Conservation (phyloP, 2,888 invertebrate species). For the Marronus borbonicus region DNA sequence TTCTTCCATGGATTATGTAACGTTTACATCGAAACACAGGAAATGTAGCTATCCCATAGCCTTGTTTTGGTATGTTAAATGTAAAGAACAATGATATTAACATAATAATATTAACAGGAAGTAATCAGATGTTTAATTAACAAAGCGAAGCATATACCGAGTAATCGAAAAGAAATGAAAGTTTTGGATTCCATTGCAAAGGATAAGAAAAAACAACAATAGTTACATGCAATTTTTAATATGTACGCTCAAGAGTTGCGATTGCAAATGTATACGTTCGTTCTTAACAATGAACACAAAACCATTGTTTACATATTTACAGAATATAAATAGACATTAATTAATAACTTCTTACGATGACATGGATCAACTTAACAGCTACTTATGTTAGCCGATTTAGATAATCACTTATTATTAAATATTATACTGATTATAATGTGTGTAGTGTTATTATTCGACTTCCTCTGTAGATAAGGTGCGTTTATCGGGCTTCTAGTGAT, state of each 20-base stretch:
- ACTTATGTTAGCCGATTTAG: conserved; percentile 28
- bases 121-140: too few relatives aligned
- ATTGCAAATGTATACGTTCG: neutral
- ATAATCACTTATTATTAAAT: conserved; percentile 33
- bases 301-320: neutral
- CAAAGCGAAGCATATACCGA: too few relatives aligned
- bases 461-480: conserved; percentile 33
- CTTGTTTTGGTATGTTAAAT: neutral
- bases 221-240: too few relatives aligned
- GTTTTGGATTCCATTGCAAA: too few relatives aligned
- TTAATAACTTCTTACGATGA: conserved; percentile 4
- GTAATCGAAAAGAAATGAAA: too few relatives aligned
- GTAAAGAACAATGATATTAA: conserved; percentile 6
- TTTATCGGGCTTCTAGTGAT: neutral
- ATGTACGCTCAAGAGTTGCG: too few relatives aligned
- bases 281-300: neutral
- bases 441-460: conserved; percentile 17
- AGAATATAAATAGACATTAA: conserved; percentile 5
- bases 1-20: too few relatives aligned
- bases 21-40: too few relatives aligned
- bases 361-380: conserved; percentile 17
- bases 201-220: too few relatives aligned
- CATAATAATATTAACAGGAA: conserved; percentile 4
- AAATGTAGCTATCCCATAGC: too few relatives aligned
- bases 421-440: conserved; percentile 19